Conservation (phyloP, 2,113 vertebrate genomes). For the Phrynocephalus versicolor region DNA sequence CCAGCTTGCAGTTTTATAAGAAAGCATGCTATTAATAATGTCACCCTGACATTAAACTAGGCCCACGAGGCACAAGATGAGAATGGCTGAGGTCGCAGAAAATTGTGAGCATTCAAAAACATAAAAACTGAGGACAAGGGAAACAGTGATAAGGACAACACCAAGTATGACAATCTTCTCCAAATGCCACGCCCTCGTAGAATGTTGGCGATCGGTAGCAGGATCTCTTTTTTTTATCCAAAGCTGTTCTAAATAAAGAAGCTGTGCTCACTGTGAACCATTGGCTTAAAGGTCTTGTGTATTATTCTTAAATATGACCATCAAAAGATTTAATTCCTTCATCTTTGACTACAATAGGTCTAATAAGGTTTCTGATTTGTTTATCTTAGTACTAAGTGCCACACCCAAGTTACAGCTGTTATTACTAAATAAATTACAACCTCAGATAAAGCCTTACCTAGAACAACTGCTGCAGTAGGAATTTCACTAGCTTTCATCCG, state of each 20-base stretch:
- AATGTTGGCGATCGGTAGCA: too few species aligned
- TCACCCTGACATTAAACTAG: neutral
- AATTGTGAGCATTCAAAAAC: neutral
- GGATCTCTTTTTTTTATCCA: too few species aligned
- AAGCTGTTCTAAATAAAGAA: too few species aligned
- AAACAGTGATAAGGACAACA: neutral
- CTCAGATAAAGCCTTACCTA: slow-evolving; percentile 76
- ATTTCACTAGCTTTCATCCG: slow-evolving; percentile 89
- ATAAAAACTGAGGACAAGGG: neutral
- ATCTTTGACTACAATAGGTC: neutral
- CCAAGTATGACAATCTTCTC: too few species aligned
- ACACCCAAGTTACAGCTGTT: neutral
- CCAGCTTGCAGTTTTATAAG: neutral
- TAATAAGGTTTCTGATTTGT: slow-evolving; percentile 15
- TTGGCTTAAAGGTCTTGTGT: too few species aligned
- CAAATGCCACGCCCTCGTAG: too few species aligned
- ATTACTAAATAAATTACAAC: neutral
- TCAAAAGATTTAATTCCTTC: neutral
- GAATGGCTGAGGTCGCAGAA: neutral
- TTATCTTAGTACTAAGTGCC: slow-evolving; percentile 1
- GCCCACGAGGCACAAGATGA: neutral
- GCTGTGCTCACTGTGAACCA: too few species aligned
- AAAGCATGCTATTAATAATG: neutral
- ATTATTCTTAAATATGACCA: too few species aligned
- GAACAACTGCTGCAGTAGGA: slow-evolving; percentile 89